Evolutionary conservation across 2,797 vertebrate genomes (phyloP).

Genomic region (Tragopan temminckii): DNA sequence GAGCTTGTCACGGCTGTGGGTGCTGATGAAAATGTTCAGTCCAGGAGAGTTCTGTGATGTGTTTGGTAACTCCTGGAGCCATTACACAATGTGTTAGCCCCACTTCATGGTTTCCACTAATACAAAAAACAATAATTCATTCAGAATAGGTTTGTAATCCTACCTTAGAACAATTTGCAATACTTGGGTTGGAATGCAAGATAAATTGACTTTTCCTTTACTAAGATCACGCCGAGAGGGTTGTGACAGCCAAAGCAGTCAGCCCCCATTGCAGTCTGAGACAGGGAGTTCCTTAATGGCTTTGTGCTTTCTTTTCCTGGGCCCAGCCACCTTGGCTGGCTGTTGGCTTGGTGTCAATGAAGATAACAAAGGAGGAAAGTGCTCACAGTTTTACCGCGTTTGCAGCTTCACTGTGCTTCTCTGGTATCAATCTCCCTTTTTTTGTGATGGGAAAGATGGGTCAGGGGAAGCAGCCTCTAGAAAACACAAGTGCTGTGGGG

Average conservation of each 20-base stretch:
- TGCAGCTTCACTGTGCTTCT: not conserved
- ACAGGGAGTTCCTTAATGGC: not conserved
- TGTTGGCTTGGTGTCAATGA: not conserved
- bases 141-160: not conserved
- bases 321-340: not conserved
- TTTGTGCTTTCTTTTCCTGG: not conserved
- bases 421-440: not conserved
- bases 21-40: not conserved
- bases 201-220: not conserved
- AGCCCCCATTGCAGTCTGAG: not conserved
- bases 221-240: not conserved
- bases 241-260: rapidly evolving
- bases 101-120: not conserved
- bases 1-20: not conserved
- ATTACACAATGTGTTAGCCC: not conserved
- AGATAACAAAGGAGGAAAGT: not conserved
- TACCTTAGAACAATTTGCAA: not conserved
- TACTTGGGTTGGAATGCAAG: not conserved
- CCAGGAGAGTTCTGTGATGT: not conserved
- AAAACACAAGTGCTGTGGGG: not conserved
- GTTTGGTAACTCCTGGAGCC: not conserved
- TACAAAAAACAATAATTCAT: not conserved
- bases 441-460: not conserved
- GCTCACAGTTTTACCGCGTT: rapidly evolving
- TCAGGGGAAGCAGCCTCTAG: not conserved